Percentiles rank a stretch among this genome's conserved stretches.
phyloP scores from a whole-genome alignment of 2,888 invertebrate species.

The Dryobota labecula region DNA sequence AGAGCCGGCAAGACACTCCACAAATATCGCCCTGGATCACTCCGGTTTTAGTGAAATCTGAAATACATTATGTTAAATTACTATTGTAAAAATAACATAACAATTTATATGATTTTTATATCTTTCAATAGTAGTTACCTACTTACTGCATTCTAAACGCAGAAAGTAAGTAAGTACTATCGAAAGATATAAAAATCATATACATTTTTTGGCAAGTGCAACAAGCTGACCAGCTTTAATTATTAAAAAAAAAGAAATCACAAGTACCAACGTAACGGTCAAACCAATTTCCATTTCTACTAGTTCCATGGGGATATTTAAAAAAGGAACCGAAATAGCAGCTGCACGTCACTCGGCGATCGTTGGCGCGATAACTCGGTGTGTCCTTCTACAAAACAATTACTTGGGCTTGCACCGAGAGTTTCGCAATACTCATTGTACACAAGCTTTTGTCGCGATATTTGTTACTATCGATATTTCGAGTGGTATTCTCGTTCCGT shows the following conservation, averaged over 20 bases:
- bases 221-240: not conserved
- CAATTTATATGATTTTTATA: too few species aligned
- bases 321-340: conserved; percentile 82
- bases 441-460: conserved; percentile 77
- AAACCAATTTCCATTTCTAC: conserved; percentile 70
- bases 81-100: too few species aligned
- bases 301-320: conserved; percentile 74
- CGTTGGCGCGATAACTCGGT: conserved; percentile 79
- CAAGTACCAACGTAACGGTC: conserved; percentile 34
- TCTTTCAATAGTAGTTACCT: too few species aligned
- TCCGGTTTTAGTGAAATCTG: not conserved
- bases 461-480: conserved; percentile 74
- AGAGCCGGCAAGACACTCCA: too few species aligned
- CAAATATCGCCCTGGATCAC: not conserved
- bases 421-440: conserved; percentile 82
- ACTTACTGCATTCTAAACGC: too few species aligned
- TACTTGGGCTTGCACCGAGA: conserved; percentile 81
- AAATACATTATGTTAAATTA: not conserved
- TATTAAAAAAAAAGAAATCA: conserved; percentile 10
- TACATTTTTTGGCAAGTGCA: not conserved
- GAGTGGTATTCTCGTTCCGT: conserved; percentile 52
- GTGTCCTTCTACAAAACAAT: conserved; percentile 89
- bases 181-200: not conserved
- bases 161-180: too few species aligned
- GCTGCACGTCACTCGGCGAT: conserved; percentile 83